Base-by-base conservation (phyloP, 2,888 invertebrate genomes). In the Thera obeliscata region DNA sequence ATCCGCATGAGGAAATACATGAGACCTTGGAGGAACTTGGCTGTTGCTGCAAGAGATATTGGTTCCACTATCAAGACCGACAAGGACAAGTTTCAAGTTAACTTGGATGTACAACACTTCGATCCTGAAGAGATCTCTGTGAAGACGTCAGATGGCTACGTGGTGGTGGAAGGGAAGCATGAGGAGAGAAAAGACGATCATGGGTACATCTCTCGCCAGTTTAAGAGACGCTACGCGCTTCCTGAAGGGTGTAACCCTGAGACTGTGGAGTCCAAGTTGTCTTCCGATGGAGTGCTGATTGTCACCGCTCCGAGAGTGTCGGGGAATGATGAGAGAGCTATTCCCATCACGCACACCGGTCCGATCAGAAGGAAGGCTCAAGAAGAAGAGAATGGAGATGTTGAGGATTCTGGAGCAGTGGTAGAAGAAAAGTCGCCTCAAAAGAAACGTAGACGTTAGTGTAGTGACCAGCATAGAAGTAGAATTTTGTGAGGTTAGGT, bases 161-260 rank as follows among this genome's bases (percentile, higher is more conserved):
- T 97, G 2, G 94, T 97, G 0, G 91, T 97, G 11, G 97, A 97
- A 85, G 97, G 96, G 0, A 96, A 96, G 80, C 97, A 97, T 76
- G 96, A 97, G 75, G 97, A 97, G 77, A 95, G 95, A 73, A 94
- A 95, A 65, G 97, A 97, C 74, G 95, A 96, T 3, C 96, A 96
- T 78, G 97, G 97, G 0, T 96, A 90, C 73, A 94, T 97, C 57
- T 95, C 96, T 0, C 94, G 97, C 7, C 96, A 97, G 72, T 96
- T 97, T 76, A 95, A 95, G 35, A 94, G 97, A 8, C 95, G 96
- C 46, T 97, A 97, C 80, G 88, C 95, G 1, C 83, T 97, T 54
- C 97, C 98, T 1, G 95, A 96, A 78, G 96, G 95, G 0, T 96
- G 96, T 64, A 96, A 97, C 72, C 92, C 96, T 2, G 95, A 95